Conservation (phyloP, 2,888 invertebrate genomes). For the Acleris sparsana region DNA sequence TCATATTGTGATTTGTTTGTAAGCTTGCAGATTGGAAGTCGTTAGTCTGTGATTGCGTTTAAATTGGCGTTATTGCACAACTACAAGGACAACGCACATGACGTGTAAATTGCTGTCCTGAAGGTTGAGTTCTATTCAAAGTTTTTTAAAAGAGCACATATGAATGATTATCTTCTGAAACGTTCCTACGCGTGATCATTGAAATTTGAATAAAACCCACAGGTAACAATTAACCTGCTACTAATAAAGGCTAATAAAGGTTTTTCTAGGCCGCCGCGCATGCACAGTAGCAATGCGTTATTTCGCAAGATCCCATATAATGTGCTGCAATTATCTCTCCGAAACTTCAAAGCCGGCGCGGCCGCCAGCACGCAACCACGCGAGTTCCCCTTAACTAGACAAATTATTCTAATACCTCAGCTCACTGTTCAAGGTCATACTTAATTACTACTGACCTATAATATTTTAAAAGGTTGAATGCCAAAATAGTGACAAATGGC, state of each 20-base stretch:
- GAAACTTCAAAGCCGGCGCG: slow-evolving; percentile 49
- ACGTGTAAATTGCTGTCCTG: not conserved
- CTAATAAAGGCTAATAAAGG: slow-evolving; percentile 39
- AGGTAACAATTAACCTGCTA: slow-evolving; percentile 37
- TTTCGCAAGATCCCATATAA: slow-evolving; percentile 65
- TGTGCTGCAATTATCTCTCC: slow-evolving; percentile 64
- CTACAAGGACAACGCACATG: slow-evolving; percentile 34
- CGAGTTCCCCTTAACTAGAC: slow-evolving; percentile 58
- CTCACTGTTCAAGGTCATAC: slow-evolving; percentile 64
- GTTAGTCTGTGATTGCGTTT: slow-evolving; percentile 66
- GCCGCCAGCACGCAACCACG: slow-evolving; percentile 57
- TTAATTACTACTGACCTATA: slow-evolving; percentile 42
- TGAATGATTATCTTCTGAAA: not conserved
- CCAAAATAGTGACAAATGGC: slow-evolving; percentile 30
- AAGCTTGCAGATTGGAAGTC: slow-evolving; percentile 52
- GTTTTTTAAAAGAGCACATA: not conserved
- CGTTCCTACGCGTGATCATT: slow-evolving; percentile 19
- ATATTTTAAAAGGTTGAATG: slow-evolving; percentile 26
- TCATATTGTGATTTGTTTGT: slow-evolving; percentile 62
- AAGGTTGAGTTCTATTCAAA: slow-evolving; percentile 13
- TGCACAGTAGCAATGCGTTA: slow-evolving; percentile 43
- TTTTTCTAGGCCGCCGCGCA: slow-evolving; percentile 60
- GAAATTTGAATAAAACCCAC: slow-evolving; percentile 9
- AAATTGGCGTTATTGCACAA: slow-evolving; percentile 64
- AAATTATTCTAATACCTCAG: slow-evolving; percentile 64